Conservation (phyloP, 2,888 invertebrate genomes). For the Lepidochrysops patricia region DNA sequence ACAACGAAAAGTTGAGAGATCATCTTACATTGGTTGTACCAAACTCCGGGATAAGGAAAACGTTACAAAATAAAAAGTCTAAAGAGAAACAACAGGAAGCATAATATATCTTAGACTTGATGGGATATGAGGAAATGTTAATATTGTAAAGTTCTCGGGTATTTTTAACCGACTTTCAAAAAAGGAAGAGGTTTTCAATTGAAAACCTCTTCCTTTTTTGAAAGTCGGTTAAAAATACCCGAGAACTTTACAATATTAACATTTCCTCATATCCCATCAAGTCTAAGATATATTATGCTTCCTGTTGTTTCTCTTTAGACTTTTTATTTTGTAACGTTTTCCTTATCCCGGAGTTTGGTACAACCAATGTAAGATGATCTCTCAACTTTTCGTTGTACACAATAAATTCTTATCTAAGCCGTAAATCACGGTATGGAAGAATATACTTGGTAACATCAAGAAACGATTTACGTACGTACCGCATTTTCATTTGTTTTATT, state of each 20-base stretch:
- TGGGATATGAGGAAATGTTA: background rate
- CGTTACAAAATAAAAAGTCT: background rate
- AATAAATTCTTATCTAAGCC: conserved; percentile 1
- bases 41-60: background rate
- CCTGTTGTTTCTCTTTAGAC: conserved; percentile 1
- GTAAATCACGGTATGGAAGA: background rate
- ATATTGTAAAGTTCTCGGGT: background rate
- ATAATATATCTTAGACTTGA: conserved; percentile 3
- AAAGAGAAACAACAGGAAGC: conserved; percentile 7
- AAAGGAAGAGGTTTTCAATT: too few relatives aligned
- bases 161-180: too few relatives aligned
- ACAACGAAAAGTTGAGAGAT: background rate
- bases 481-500: background rate
- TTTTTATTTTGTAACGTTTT: background rate
- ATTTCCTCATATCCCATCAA: background rate
- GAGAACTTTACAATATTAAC: background rate
- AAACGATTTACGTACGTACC: background rate
- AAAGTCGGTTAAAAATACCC: background rate
- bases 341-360: background rate
- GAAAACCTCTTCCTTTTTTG: too few relatives aligned
- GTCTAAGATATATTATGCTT: conserved; percentile 5
- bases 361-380: background rate
- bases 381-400: background rate
- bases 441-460: background rate
- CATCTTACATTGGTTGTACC: background rate